A percentile compares a stretch with the other conserved stretches of the same genome.
phyloP scores from a whole-genome alignment of 2,888 invertebrate species.

The Scaptomyza parva region DNA sequence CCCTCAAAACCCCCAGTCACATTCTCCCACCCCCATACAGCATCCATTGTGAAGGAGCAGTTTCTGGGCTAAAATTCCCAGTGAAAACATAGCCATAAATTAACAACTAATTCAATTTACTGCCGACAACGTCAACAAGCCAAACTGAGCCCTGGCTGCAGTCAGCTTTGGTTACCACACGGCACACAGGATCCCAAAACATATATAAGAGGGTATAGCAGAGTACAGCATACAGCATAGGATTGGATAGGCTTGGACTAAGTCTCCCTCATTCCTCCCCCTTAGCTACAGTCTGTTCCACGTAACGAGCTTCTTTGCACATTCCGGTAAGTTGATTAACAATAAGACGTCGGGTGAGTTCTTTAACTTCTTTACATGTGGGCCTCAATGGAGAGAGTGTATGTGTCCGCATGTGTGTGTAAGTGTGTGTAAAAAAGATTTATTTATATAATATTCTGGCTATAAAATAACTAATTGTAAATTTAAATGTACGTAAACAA shows the following conservation, averaged over 20 bases:
- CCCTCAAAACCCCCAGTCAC: conserved; percentile 10
- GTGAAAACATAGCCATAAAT: conserved; percentile 78
- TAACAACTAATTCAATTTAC: conserved; percentile 80
- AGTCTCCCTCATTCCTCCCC: not conserved
- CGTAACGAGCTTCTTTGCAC: conserved; percentile 25
- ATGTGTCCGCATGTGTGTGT: not conserved
- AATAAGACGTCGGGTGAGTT: conserved; percentile 2
- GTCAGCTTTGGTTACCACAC: conserved; percentile 12
- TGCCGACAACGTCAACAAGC: conserved; percentile 68
- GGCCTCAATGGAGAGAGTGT: not conserved
- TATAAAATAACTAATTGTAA: no score
- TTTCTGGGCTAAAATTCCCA: conserved; percentile 63
- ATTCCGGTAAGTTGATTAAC: conserved; percentile 64
- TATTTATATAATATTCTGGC: no score
- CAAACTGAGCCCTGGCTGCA: conserved; percentile 20
- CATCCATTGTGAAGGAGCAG: conserved; percentile 20
- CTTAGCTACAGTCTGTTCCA: not conserved
- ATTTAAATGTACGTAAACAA: no score
- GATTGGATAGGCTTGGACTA: not conserved
- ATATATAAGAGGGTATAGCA: not conserved
- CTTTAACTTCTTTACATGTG: conserved; percentile 21
- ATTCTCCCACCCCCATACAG: not conserved
- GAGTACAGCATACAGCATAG: not conserved
- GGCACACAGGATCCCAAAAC: not conserved
- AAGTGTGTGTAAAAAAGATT: no score